Conservation (phyloP, 2,113 vertebrate species). For the Lagopus muta region DNA sequence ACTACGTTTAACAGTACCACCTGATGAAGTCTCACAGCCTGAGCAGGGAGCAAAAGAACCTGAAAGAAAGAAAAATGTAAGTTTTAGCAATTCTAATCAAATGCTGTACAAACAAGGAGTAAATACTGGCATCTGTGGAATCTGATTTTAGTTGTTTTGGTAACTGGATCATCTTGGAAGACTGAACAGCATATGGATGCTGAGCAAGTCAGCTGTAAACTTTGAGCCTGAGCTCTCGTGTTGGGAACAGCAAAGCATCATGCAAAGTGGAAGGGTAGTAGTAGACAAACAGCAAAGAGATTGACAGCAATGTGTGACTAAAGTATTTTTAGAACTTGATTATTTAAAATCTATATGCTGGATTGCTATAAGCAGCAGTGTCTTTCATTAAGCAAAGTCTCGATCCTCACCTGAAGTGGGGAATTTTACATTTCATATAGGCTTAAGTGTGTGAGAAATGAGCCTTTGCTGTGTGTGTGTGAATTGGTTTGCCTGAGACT, state of each 20-base stretch:
- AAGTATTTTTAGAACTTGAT: not conserved
- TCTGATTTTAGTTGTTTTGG: not conserved
- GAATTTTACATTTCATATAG: not conserved
- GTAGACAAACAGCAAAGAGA: not conserved
- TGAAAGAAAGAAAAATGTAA: slow-evolving; percentile 81
- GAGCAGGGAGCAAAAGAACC: slow-evolving; percentile 73
- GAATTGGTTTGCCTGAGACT: not conserved
- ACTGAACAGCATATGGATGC: not conserved
- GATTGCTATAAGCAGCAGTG: not conserved
- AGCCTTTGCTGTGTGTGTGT: not conserved
- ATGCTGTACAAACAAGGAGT: not conserved
- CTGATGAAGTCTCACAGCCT: slow-evolving; percentile 72
- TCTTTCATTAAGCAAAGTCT: not conserved
- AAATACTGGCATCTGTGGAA: not conserved
- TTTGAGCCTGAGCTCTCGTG: not conserved
- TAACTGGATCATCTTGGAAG: not conserved
- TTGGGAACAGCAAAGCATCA: not conserved
- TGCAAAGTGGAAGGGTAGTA: not conserved
- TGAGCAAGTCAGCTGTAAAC: not conserved
- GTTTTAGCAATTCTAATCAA: slow-evolving; percentile 31
- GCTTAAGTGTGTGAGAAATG: not conserved
- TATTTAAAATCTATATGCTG: not conserved
- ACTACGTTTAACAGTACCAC: slow-evolving; percentile 89
- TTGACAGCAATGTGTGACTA: not conserved
- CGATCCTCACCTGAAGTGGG: not conserved